Conservation (phyloP, 1,140 invertebrate genomes). For the Megalonaias nervosa region DNA sequence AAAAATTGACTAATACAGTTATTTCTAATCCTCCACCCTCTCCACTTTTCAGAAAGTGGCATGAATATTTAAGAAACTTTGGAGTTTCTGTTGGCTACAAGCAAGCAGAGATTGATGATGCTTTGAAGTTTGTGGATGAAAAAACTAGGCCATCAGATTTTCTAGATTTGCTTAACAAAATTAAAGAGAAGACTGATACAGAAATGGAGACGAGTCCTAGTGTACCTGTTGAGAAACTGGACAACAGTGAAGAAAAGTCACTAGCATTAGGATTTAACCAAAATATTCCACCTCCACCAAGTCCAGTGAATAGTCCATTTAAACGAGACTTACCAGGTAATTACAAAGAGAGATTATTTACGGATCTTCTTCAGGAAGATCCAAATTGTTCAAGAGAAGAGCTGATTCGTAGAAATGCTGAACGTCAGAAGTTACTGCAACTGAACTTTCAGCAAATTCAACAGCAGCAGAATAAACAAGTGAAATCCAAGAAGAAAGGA, state of each 20-base stretch:
- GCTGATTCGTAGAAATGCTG: slow-evolving; percentile 47
- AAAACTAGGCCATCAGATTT: slow-evolving; percentile 54
- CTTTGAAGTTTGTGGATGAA: slow-evolving; percentile 45
- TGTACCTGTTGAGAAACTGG: background rate
- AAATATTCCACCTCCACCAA: slow-evolving; percentile 33
- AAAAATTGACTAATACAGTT: slow-evolving; percentile 15
- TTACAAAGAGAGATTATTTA: slow-evolving; percentile 43
- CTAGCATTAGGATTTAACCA: no score
- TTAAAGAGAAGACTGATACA: slow-evolving; percentile 4
- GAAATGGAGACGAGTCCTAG: background rate
- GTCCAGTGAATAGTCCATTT: slow-evolving; percentile 1
- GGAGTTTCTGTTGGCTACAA: slow-evolving; percentile 46
- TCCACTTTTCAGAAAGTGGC: slow-evolving; percentile 23
- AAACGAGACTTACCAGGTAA: slow-evolving; percentile 33
- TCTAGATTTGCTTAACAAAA: slow-evolving; percentile 29
- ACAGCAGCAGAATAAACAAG: slow-evolving; percentile 1
- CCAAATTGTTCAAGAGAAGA: slow-evolving; percentile 40
- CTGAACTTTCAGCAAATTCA: slow-evolving; percentile 32
- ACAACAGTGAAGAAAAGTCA: no score
- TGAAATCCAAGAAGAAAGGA: background rate
- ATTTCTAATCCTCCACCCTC: slow-evolving; percentile 16
- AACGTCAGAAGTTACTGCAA: slow-evolving; percentile 46
- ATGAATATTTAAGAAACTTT: slow-evolving; percentile 42
- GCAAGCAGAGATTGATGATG: slow-evolving; percentile 41
- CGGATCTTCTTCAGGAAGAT: slow-evolving; percentile 45